A percentile compares a stretch with the other conserved stretches of the same genome.
Conservation (phyloP, 1,140 invertebrate species). For the Heterodera schachtii region DNA sequence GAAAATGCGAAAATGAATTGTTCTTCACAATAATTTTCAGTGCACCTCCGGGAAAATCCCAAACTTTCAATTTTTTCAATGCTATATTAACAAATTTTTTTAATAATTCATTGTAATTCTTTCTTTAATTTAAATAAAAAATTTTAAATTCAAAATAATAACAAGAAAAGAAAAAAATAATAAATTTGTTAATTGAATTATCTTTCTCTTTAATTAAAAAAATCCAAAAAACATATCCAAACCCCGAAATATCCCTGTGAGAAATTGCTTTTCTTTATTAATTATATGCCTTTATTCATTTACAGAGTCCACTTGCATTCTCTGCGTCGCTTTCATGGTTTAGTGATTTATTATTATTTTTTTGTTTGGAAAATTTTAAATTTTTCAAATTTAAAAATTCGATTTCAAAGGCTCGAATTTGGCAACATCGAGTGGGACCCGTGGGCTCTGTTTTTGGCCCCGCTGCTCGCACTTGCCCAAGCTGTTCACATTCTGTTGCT, state of each 20-base stretch:
- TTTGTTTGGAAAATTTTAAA: too few relatives aligned
- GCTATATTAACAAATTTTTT: too few relatives aligned
- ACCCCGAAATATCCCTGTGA: too few relatives aligned
- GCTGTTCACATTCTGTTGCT: slow-evolving; percentile 43
- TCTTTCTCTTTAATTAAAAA: too few relatives aligned
- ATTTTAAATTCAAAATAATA: background rate
- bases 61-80: too few relatives aligned
- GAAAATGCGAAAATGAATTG: too few relatives aligned
- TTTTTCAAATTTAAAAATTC: background rate
- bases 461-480: slow-evolving; percentile 41
- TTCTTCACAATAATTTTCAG: too few relatives aligned
- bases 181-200: too few relatives aligned
- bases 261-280: background rate
- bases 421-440: slow-evolving; percentile 52
- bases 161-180: too few relatives aligned
- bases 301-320: slow-evolving; percentile 51
- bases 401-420: slow-evolving; percentile 42
- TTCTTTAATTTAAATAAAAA: background rate
- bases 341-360: too few relatives aligned
- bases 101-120: background rate
- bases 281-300: background rate
- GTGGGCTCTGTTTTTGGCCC: slow-evolving; percentile 39
- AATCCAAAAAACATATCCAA: too few relatives aligned
- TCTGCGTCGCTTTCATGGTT: slow-evolving; percentile 41
- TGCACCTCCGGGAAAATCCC: too few relatives aligned